Percentiles rank a stretch among this genome's conserved stretches.
phyloP scores from a whole-genome alignment of 2,113 vertebrate species.

The Chionomys nivalis region DNA sequence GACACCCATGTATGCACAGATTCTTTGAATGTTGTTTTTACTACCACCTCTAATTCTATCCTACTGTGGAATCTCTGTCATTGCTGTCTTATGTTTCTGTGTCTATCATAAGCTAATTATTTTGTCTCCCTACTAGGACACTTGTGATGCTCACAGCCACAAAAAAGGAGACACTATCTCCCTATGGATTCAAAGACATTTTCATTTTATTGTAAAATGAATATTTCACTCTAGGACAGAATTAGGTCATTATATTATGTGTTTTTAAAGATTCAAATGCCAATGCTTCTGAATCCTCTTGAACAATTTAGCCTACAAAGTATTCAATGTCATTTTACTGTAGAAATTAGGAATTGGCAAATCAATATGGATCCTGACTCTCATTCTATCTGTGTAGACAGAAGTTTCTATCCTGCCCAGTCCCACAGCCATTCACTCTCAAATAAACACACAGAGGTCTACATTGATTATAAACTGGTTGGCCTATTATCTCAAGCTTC shows the following conservation, averaged over 20 bases:
- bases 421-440: no score
- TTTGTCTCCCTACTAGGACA: not conserved
- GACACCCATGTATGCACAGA: not conserved
- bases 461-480: no score
- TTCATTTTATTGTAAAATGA: not conserved
- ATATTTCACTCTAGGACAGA: not conserved
- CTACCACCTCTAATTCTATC: not conserved
- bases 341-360: not conserved
- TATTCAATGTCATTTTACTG: not conserved
- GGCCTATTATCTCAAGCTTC: no score
- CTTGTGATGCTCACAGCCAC: not conserved
- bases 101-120: not conserved
- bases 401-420: no score
- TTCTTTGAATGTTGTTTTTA: not conserved
- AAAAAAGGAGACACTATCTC: not conserved
- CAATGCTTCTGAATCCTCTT: not conserved
- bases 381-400: not conserved
- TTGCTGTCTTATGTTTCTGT: not conserved
- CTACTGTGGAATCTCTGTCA: not conserved
- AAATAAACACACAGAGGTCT: no score
- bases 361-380: not conserved
- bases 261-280: not conserved
- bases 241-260: not conserved
- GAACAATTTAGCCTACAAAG: not conserved
- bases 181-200: not conserved